Conservation (phyloP, 2,797 vertebrate genomes). For the Monodelphis domestica region DNA sequence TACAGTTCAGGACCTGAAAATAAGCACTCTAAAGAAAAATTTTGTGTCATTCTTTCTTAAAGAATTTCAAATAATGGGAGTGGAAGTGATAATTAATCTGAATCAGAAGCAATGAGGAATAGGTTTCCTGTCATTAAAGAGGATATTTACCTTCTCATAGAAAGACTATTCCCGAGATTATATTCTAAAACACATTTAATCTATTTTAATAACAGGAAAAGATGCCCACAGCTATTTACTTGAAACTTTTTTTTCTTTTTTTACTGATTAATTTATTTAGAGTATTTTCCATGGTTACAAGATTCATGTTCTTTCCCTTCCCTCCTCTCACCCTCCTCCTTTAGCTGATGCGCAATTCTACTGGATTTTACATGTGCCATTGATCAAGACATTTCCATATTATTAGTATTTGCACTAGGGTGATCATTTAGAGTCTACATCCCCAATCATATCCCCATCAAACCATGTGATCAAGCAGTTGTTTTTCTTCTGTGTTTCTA, state of each 20-base stretch:
- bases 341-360: no score
- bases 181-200: background rate
- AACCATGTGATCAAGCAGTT: no score
- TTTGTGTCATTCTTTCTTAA: constrained; percentile 2
- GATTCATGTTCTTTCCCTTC: background rate
- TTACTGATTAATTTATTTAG: no score
- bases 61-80: background rate
- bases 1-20: background rate
- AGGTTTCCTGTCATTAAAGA: constrained; percentile 30
- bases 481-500: no score
- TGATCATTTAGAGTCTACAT: no score
- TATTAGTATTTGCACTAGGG: no score
- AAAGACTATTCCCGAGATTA: background rate
- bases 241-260: background rate
- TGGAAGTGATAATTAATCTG: background rate
- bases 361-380: no score
- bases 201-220: constrained; percentile 8
- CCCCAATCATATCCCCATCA: no score
- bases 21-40: background rate
- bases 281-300: no score
- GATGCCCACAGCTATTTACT: background rate
- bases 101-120: background rate
- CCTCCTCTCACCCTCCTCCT: background rate
- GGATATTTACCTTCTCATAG: background rate
- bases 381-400: no score